These are phyloP conservation scores for Tanypteryx hageni DNA, from an alignment of 2,888 invertebrate genomes.

Conservation along the genomic window DNA sequence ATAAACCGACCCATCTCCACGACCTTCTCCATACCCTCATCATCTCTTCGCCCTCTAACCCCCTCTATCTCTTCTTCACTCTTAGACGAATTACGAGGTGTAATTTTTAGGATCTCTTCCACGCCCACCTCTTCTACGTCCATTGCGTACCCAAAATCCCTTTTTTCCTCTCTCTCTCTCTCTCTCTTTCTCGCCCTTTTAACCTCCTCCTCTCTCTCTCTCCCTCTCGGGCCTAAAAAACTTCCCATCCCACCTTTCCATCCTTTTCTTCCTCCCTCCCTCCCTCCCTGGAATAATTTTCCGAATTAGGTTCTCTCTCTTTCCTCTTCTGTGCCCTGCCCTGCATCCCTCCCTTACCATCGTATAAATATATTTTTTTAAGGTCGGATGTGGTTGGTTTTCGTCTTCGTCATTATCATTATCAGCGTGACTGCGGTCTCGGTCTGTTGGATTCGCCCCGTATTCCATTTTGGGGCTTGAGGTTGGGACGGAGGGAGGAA, in stretches of 20 bases:
- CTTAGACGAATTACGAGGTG: neutral
- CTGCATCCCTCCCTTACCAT: too few species aligned
- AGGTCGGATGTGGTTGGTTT: slow-evolving; percentile 19
- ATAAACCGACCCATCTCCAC: neutral
- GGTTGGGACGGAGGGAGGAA: neutral
- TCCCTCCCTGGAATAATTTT: neutral
- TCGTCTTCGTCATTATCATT: neutral
- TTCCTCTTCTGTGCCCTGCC: too few species aligned
- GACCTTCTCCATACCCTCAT: neutral
- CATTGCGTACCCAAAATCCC: neutral
- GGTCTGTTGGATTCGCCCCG: neutral
- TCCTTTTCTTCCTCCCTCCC: neutral
- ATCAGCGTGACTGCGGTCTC: neutral
- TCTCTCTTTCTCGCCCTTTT: neutral
- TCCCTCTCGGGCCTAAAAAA: neutral
- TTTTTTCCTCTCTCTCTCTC: neutral
- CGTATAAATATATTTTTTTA: neutral
- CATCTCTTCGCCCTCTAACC: too few species aligned
- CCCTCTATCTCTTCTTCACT: neutral
- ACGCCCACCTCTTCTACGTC: neutral
- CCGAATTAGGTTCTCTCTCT: too few species aligned
- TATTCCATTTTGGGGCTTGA: neutral
- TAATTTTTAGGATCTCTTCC: slow-evolving; percentile 15
- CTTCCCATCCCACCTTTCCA: neutral
- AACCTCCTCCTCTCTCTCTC: neutral